Evolutionary conservation across 2,888 invertebrate genomes (phyloP), one percentile per base, ranked within the genome.

Genomic region (Eledona agricola): DNA sequence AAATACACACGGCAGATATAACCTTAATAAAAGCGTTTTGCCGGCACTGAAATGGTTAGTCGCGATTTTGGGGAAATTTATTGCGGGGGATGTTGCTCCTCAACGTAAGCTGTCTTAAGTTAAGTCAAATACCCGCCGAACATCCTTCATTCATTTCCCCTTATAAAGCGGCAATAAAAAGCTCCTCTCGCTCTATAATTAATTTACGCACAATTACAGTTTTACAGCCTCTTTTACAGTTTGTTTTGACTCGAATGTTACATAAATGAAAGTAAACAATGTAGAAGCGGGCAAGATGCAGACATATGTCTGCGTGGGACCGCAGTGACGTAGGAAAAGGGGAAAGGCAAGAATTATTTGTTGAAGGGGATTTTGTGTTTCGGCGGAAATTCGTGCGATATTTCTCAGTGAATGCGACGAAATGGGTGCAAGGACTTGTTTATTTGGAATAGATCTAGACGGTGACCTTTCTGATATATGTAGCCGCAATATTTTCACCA

Each of bases 1-100:
- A 53, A 53, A 53, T 52, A 45, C 32, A 32, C 45, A 26, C 19
- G 4, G 17, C 13, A 10, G 31, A 20, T 31, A 20, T 19, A 42
- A 29, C 31, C 13, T 42, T 42, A 31, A 42, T 42, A 42, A 42
- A 29, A 40, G 12, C 17, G 28, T 28, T 15, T 17, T 26, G 10
- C 11, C 22, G 7, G 9, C 35, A 19, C 20, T 35, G n/a, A 35
- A 35, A 35, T 9, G 12, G 12, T 1, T 9, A 17, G 19, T n/a
- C 16, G n/a, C 22, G 13, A 37, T 37, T 37, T 37, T 7, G 23
- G 25, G 12, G 15, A 35, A 13, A 5, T 9, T 28, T 28, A 28
- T 11, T 7, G 16, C 35, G 22, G 35, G 9, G 19, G 19, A 32
- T 32, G 12, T 17, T 4, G 32, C n/a, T n/a, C n/a, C n/a, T n/a